Evolutionary conservation across 2,888 invertebrate genomes (phyloP), one percentile per base, ranked within the genome.

Genomic region (Tetropium fuscum): DNA sequence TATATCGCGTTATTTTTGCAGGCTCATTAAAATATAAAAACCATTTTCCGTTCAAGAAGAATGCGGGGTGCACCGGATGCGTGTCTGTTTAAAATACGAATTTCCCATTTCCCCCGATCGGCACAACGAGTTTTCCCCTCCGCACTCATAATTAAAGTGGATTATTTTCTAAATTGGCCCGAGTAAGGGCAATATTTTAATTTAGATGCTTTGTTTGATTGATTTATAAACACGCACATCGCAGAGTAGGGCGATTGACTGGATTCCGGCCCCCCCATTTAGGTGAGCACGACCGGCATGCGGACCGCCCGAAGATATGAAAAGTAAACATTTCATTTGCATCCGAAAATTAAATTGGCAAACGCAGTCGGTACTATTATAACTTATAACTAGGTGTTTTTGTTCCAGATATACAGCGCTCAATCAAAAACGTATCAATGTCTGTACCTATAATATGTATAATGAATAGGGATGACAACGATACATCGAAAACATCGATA

Each of bases 121-220:
- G 7, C 34, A 19, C 36, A 34, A 20, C 32, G 48, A 36, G 34
- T 36, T 34, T 36, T 11, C 68, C 61, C 65, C 60, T 61, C 62
- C 62, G 64, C 58, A 63, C 58, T 62, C 63, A 68, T 68, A 68
- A 68, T 70, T 67, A 69, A 68, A 70, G 58, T 60, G 64, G 60
- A 69, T 69, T 70, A 68, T 69, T 61, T 65, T 51, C 66, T 60
- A 64, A 65, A 69, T 70, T 64, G 69, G 65, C 64, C 51, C 57
- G 58, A 68, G 54, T 60, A 59, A 68, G 63, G 62, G 64, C 60
- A 66, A 65, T 61, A 65, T 61, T 65, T 69, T 66, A 66, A 67
- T 63, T 69, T 67, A 64, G 61, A 64, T 55, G 63, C 64, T 64
- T 64, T 58, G 59, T 68, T 66, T 68, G 68, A 68, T 68, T 68